Percentiles rank a stretch among this genome's conserved stretches.
Evolutionary conservation across 2,113 vertebrate genomes (phyloP).

Genomic region (Tauraco erythrolophus): DNA sequence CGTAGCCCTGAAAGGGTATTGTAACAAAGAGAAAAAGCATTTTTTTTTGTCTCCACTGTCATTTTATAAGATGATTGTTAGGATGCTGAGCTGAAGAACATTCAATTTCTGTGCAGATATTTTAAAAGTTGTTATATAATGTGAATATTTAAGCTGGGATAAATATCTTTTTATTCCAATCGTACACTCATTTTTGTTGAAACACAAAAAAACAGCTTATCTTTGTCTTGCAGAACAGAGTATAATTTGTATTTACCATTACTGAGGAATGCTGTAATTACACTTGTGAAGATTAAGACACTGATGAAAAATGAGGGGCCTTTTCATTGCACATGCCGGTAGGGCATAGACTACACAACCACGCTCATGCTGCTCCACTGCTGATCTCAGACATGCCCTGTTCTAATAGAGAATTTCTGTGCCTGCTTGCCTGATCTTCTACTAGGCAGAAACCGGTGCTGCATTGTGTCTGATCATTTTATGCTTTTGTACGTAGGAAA

Average conservation of each 20-base stretch:
- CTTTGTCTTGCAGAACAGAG: constrained; percentile 69
- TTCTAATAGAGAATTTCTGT: not conserved
- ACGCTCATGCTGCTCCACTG: not conserved
- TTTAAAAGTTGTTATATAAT: constrained; percentile 10
- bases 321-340: constrained; percentile 35
- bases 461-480: constrained; percentile 26
- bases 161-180: constrained; percentile 20
- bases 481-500: not conserved
- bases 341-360: not conserved
- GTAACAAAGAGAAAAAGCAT: not conserved
- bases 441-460: not conserved
- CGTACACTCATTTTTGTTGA: constrained; percentile 31
- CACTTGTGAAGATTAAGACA: constrained; percentile 69
- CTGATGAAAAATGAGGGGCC: constrained; percentile 56
- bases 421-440: not conserved
- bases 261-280: constrained; percentile 59
- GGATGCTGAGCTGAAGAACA: not conserved
- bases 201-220: constrained; percentile 68
- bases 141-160: not conserved
- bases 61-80: not conserved
- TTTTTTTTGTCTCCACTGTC: fast-evolving
- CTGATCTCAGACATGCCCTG: not conserved
- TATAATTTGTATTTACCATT: constrained; percentile 61
- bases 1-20: not conserved
- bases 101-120: constrained; percentile 15